Percentiles rank a stretch among this genome's conserved stretches.
These are phyloP conservation scores for Petrocephalus schoutedeni DNA, from an alignment of 2,797 vertebrate genomes.

Conservation along the genomic window DNA sequence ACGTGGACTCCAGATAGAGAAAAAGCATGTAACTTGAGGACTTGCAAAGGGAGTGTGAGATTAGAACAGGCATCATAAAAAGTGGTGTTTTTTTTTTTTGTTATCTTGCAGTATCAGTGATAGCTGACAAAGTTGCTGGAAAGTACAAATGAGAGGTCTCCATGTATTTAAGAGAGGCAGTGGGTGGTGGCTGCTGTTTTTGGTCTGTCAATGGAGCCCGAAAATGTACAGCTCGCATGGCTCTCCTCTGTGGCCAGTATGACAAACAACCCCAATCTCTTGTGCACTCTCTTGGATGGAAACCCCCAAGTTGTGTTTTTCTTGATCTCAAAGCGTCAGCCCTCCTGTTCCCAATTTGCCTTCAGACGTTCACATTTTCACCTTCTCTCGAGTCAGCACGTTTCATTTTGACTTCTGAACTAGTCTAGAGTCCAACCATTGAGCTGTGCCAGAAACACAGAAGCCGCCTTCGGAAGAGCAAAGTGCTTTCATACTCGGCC, in stretches of 20 bases:
- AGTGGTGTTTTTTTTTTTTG: conserved; percentile 20
- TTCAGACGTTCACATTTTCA: not conserved
- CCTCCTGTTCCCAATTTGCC: not conserved
- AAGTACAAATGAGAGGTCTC: conserved; percentile 25
- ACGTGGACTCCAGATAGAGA: conserved; percentile 27
- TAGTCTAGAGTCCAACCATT: not conserved
- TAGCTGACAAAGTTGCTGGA: not conserved
- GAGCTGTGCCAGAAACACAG: not conserved
- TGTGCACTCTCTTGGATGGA: conserved; percentile 43
- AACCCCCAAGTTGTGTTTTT: conserved; percentile 58
- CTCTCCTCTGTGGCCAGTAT: conserved; percentile 34
- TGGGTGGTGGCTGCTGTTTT: conserved; percentile 30
- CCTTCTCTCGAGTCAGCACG: not conserved
- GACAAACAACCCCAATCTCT: conserved; percentile 45
- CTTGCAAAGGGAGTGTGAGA: conserved; percentile 30
- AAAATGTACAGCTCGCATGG: conserved; percentile 30
- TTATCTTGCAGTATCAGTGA: conserved; percentile 35
- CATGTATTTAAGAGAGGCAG: conserved; percentile 40
- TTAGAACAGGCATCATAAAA: conserved; percentile 8
- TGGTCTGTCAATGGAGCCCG: conserved; percentile 15
- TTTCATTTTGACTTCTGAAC: not conserved
- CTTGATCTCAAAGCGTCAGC: conserved; percentile 8
- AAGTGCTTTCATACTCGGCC: not conserved
- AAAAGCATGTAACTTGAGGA: conserved; percentile 23
- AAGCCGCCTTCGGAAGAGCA: not conserved